Conservation (phyloP, 2,113 vertebrate species). For the Lampris incognitus region DNA sequence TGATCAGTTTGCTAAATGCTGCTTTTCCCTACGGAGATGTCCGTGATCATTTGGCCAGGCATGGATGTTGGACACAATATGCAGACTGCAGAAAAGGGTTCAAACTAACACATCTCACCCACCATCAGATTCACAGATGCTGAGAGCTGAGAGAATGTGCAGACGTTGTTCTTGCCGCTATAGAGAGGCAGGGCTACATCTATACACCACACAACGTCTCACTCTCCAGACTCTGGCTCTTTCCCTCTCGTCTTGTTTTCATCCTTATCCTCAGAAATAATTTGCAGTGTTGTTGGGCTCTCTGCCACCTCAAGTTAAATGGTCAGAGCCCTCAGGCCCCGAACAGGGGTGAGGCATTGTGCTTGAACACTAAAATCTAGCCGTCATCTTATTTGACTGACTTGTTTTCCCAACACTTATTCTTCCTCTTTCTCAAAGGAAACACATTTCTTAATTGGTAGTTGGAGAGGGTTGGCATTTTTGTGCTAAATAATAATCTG, state of each 20-base stretch:
- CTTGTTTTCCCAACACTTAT: slow-evolving; percentile 59
- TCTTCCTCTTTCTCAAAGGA: slow-evolving; percentile 11
- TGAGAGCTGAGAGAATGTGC: background rate
- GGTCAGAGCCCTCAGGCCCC: slow-evolving; percentile 69
- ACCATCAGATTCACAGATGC: slow-evolving; percentile 27
- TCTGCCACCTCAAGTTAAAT: slow-evolving; percentile 78
- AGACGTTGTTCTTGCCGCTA: slow-evolving; percentile 8
- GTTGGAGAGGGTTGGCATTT: background rate
- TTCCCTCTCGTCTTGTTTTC: slow-evolving; percentile 57
- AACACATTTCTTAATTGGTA: background rate
- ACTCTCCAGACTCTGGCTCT: slow-evolving; percentile 66
- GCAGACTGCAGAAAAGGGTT: slow-evolving; percentile 47
- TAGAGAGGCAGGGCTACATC: slow-evolving; percentile 36
- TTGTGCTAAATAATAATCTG: background rate
- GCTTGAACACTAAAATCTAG: slow-evolving; percentile 70
- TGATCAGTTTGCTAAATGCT: slow-evolving; percentile 67
- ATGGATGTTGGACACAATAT: slow-evolving; percentile 49
- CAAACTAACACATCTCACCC: slow-evolving; percentile 22
- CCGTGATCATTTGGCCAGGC: slow-evolving; percentile 49
- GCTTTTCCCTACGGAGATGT: slow-evolving; percentile 33
- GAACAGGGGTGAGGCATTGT: slow-evolving; percentile 57
- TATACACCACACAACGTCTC: slow-evolving; percentile 53
- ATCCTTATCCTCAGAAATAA: slow-evolving; percentile 75
- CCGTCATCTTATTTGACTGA: slow-evolving; percentile 71
- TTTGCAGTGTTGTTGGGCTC: slow-evolving; percentile 75